phyloP scores from a whole-genome alignment of 92 coral and sea anemone species.

The Zoanthus solanderi region DNA sequence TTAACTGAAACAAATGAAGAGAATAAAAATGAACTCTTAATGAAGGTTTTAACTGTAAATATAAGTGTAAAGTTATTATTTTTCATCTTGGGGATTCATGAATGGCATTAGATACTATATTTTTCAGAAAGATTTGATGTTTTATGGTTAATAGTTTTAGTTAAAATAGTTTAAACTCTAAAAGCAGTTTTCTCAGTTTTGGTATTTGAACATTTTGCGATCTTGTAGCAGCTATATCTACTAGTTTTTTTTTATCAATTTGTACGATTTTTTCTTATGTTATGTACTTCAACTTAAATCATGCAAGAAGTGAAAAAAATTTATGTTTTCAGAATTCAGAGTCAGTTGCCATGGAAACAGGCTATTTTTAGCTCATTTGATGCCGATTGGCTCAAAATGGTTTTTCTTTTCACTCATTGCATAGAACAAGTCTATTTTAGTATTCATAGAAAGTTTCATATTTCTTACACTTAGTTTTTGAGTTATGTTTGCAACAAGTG shows the following conservation, averaged over 20 bases:
- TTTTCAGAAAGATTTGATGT: constrained; percentile 11
- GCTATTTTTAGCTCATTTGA: constrained; percentile 42
- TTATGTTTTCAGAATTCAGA: constrained; percentile 13
- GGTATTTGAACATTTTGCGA: constrained; percentile 1
- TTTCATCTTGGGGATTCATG: constrained; percentile 5
- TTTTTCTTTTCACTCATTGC: constrained; percentile 30
- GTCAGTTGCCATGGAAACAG: constrained; percentile 48
- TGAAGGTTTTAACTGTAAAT: constrained; percentile 1
- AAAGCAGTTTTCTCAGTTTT: constrained; percentile 21
- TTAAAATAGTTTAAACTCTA: neutral
- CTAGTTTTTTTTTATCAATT: constrained; percentile 39
- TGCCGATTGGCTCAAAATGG: constrained; percentile 22
- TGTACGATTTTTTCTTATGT: constrained; percentile 44
- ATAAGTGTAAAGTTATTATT: constrained; percentile 6
- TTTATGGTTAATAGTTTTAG: constrained; percentile 22
- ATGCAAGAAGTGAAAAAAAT: constrained; percentile 48
- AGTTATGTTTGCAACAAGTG: constrained; percentile 50
- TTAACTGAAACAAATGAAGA: constrained; percentile 11
- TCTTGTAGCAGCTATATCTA: constrained; percentile 33
- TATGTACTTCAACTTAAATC: constrained; percentile 41
- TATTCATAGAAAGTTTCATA: constrained; percentile 27
- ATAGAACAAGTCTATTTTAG: neutral
- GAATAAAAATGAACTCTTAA: constrained; percentile 15
- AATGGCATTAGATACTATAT: constrained; percentile 3
- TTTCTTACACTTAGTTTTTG: constrained; percentile 2